Percentiles rank a stretch among this genome's conserved stretches.
These are phyloP conservation scores for Tiaroga cobitis DNA, from an alignment of 2,797 vertebrate species.

Conservation along the genomic window DNA sequence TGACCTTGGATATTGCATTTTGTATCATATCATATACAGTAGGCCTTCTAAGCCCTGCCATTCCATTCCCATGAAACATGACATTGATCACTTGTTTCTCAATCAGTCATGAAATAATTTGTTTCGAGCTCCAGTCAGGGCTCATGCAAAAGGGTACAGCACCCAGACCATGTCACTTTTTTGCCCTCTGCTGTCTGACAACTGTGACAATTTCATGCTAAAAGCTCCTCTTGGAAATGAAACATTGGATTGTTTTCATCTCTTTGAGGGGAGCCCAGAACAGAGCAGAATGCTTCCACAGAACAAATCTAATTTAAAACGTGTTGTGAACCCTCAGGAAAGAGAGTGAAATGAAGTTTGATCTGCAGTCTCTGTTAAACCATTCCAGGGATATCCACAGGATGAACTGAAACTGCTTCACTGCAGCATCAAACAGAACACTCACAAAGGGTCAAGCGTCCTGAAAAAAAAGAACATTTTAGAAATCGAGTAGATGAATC, in stretches of 20 bases:
- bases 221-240: slow-evolving; percentile 29
- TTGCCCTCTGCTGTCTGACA: slow-evolving; percentile 35
- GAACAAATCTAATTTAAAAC: slow-evolving; percentile 18
- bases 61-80: slow-evolving; percentile 71
- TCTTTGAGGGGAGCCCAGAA: background rate
- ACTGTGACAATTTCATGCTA: slow-evolving; percentile 15
- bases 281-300: slow-evolving; percentile 11
- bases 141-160: background rate
- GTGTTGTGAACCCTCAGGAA: slow-evolving; percentile 3
- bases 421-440: background rate
- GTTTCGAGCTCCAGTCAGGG: slow-evolving; percentile 22
- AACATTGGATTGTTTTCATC: slow-evolving; percentile 36
- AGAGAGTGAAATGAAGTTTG: slow-evolving; percentile 30
- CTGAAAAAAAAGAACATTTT: background rate
- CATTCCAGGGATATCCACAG: slow-evolving; percentile 13
- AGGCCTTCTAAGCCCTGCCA: slow-evolving; percentile 4
- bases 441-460: background rate
- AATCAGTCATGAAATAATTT: slow-evolving; percentile 65
- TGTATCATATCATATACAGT: background rate
- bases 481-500: background rate
- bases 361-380: slow-evolving; percentile 22
- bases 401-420: background rate
- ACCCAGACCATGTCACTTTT: slow-evolving; percentile 22
- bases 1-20: background rate
- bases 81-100: slow-evolving; percentile 69